Conservation (phyloP, 2,113 vertebrate species). For the Lontra canadensis region DNA sequence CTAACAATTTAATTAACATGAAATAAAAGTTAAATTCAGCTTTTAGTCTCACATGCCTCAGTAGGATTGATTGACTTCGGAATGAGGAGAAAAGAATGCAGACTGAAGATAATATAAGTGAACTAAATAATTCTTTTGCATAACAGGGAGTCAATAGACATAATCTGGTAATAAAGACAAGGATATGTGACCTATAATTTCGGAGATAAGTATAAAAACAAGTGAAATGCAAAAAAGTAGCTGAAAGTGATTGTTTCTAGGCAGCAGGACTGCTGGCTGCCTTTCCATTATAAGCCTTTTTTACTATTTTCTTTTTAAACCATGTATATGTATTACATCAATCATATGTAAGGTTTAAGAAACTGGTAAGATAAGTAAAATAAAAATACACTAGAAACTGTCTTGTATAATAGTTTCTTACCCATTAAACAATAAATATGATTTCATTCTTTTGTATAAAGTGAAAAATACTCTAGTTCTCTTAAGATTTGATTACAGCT, state of each 20-base stretch:
- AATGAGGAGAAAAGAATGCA: neutral
- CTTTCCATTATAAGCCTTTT: neutral
- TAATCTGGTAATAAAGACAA: neutral
- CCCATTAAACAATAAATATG: neutral
- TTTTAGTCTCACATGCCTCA: neutral
- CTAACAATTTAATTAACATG: neutral
- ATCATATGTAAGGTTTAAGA: neutral
- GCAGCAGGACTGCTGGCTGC: neutral
- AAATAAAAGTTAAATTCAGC: neutral
- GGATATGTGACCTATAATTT: neutral
- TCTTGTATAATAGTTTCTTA: neutral
- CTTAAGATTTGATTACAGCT: neutral
- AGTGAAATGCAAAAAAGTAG: neutral
- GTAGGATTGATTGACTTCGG: neutral
- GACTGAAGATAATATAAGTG: neutral
- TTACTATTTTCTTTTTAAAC: neutral
- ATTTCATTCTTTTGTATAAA: constrained; percentile 12
- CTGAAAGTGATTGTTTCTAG: neutral
- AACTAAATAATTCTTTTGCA: neutral
- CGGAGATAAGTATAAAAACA: neutral
- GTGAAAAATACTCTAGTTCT: neutral
- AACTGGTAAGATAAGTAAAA: neutral
- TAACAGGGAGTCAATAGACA: neutral
- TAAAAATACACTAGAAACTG: neutral
- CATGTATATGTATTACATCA: neutral